These are phyloP conservation scores for Parazoanthus darwini DNA, from an alignment of 92 coral and sea anemone genomes.

Conservation along the genomic window DNA sequence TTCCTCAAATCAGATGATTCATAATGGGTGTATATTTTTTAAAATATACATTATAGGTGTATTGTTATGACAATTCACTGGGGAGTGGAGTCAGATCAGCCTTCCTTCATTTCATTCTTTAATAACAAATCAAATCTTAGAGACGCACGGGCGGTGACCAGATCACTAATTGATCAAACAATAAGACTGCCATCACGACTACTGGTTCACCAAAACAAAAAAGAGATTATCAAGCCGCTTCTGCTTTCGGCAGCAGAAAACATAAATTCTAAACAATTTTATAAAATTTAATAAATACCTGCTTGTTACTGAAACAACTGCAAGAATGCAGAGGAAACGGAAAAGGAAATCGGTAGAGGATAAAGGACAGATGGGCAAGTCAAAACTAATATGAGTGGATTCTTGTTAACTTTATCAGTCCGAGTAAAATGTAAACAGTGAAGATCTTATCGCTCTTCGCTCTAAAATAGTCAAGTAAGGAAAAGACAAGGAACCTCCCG, in stretches of 20 bases:
- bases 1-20: neutral
- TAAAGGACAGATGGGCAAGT: neutral
- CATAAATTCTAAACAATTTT: no score
- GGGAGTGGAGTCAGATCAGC: neutral
- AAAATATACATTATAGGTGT: neutral
- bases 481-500: neutral
- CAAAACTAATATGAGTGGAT: neutral
- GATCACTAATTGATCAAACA: neutral
- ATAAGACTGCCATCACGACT: neutral
- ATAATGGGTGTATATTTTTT: neutral
- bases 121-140: neutral
- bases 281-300: no score
- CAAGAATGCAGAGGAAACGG: neutral
- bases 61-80: neutral
- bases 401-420: neutral
- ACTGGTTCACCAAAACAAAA: neutral
- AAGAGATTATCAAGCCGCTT: neutral
- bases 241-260: neutral
- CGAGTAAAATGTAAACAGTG: neutral
- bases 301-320: no score
- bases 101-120: neutral
- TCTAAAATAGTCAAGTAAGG: neutral
- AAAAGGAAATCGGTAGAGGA: neutral
- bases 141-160: neutral
- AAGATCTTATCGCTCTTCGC: neutral